Evolutionary conservation across 1,140 invertebrate genomes (phyloP), one percentile per base, ranked within the genome.

Genomic region (Anadara kagoshimensis): DNA sequence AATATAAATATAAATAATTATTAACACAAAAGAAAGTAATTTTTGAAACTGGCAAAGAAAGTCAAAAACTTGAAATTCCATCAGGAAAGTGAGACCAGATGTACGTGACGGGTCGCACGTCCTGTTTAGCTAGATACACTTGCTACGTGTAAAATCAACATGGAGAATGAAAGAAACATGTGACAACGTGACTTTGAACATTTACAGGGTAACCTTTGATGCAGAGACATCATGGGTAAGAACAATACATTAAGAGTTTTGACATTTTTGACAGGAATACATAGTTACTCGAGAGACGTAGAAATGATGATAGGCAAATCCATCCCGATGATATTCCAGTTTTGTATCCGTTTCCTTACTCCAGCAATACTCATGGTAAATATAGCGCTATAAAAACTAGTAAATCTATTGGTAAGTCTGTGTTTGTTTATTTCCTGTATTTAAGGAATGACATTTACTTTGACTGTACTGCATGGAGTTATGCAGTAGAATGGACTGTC

Each of bases 271-370:
- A 20, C 53, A 82, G 83, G 83, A 20, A 65, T 79, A 22, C 75
- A 83, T 11, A 66, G 79, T 20, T 83, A 82, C 63, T 73, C 67
- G 47, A 64, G 68, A 3, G 85, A 87, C 51, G 81, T 87, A 62
- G 77, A 83, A 29, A 49, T 84, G 56, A 87, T 87, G 86, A 59
- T 84, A 26, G 85, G 84, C 22, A 57, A 43, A 44, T 45, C 49
- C 18, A 74, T 81, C 12, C 54, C 62, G 1, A 44, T 80, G 11
- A 75, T 78, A 53, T 95, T 94, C 94, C 93, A 92, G 63, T 90
- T 92, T 68, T 94, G 95, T 91, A 95, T 94, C 94, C 92, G 93
- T 69, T 89, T 93, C 16, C 90, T 95, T 36, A 95, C 94, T 0
- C 95, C 94, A 18, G 90, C 92, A n/a, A 91, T 94, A 14, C 90